Evolutionary conservation across 2,888 invertebrate species (phyloP).

Genomic region (Entomobrya proxima): DNA sequence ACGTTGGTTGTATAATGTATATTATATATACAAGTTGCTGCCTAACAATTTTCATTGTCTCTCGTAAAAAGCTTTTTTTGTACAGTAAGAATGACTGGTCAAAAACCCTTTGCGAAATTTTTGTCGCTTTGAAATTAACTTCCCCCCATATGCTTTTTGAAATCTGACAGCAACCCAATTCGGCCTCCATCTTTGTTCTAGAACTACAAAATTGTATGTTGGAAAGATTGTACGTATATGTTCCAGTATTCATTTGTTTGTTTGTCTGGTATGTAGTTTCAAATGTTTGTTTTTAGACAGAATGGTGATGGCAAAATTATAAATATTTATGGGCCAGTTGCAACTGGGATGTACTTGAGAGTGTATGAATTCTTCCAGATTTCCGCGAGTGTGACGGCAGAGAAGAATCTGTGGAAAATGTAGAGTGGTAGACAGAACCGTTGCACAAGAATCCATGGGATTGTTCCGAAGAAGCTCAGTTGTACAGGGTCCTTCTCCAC

Average conservation of each 20-base stretch:
- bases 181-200: too few species aligned
- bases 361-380: conserved; percentile 97
- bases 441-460: conserved; percentile 95
- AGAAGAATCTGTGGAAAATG: conserved; percentile 97
- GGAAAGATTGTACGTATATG: too few species aligned
- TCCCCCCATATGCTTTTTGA: background rate
- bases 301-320: conserved; percentile 3
- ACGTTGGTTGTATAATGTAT: too few species aligned
- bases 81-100: conserved; percentile 51
- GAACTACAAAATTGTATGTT: too few species aligned
- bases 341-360: conserved; percentile 75
- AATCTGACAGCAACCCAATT: background rate
- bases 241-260: too few species aligned
- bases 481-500: conserved; percentile 89
- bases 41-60: background rate
- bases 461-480: conserved; percentile 92
- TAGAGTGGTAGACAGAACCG: conserved; percentile 94
- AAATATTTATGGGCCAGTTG: conserved; percentile 74
- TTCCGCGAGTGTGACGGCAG: conserved; percentile 94
- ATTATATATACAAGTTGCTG: background rate
- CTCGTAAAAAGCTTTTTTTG: conserved; percentile 39
- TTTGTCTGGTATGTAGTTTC: too few species aligned
- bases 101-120: conserved; percentile 17
- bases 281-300: too few species aligned
- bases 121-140: background rate